Evolutionary conservation across 2,888 invertebrate species (phyloP).

Genomic region (Tromatobia lineatoria): DNA sequence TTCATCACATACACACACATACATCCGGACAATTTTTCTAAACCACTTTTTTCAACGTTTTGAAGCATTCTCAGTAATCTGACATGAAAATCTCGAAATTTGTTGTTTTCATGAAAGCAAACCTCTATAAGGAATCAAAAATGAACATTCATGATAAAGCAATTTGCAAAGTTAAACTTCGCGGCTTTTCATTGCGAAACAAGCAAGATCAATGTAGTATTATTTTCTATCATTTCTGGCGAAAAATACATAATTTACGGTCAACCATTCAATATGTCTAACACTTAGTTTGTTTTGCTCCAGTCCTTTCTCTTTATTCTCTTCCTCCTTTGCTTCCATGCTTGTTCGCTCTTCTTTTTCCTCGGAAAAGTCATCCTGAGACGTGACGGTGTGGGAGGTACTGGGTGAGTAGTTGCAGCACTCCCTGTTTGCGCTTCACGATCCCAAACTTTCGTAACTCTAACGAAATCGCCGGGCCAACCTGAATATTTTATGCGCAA

Average conservation of each 20-base stretch:
- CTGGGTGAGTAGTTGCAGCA: constrained; percentile 52
- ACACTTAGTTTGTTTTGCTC: constrained; percentile 11
- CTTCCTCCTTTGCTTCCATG: constrained; percentile 41
- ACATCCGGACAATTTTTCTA: too few species aligned
- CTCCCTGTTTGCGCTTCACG: constrained; percentile 68
- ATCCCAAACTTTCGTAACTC: constrained; percentile 76
- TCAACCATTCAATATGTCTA: not conserved
- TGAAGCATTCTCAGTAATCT: too few species aligned
- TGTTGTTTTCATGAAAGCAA: too few species aligned
- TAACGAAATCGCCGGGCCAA: constrained; percentile 79
- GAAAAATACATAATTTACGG: not conserved
- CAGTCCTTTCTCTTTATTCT: constrained; percentile 39
- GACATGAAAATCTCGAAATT: too few species aligned
- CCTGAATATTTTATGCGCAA: constrained; percentile 82
- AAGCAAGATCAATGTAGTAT: not conserved
- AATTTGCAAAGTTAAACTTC: not conserved
- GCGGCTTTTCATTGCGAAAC: not conserved
- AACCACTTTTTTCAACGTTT: too few species aligned
- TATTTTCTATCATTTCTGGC: not conserved
- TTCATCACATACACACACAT: too few species aligned
- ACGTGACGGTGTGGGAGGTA: constrained; percentile 34
- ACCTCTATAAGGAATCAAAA: too few species aligned
- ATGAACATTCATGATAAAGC: too few species aligned
- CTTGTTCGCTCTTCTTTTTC: constrained; percentile 61
- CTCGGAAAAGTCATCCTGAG: constrained; percentile 60